Evolutionary conservation across 2,888 invertebrate genomes (phyloP).

Genomic region (Orchestes rusci): DNA sequence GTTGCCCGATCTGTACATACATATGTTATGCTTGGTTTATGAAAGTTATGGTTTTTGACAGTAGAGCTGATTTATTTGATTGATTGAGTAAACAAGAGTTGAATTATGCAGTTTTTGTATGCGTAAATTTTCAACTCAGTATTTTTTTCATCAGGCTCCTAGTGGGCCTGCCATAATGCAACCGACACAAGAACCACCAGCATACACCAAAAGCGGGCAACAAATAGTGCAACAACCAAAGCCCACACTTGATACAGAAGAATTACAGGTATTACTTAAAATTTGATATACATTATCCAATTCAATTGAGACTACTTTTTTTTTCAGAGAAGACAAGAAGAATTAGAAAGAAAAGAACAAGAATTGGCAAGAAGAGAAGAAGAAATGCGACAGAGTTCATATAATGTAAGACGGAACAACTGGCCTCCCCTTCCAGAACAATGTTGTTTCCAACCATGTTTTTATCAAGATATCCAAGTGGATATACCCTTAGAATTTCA

Average conservation of each 20-base stretch:
- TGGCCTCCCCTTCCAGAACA: constrained; percentile 96
- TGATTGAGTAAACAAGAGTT: no score
- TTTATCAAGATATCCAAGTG: constrained; percentile 98
- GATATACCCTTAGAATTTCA: constrained; percentile 98
- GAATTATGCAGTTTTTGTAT: no score
- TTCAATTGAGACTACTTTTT: constrained; percentile 4
- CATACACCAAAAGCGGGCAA: constrained; percentile 59
- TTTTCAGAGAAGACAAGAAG: constrained; percentile 73
- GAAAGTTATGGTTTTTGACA: no score
- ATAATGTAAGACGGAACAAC: constrained; percentile 77
- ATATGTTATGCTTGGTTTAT: no score
- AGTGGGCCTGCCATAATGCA: constrained; percentile 76
- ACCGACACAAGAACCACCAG: constrained; percentile 61
- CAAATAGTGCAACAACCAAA: constrained; percentile 47
- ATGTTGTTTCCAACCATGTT: constrained; percentile 94
- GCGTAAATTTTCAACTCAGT: background rate
- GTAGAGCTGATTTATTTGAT: no score
- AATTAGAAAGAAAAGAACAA: constrained; percentile 85
- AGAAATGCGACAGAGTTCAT: constrained; percentile 60
- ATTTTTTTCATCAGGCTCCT: background rate
- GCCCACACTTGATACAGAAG: constrained; percentile 57
- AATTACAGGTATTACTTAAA: constrained; percentile 60
- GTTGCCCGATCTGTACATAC: no score
- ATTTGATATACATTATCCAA: no score
- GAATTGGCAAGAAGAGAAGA: constrained; percentile 84